phyloP scores from a whole-genome alignment of 2,888 invertebrate genomes.

The Bombylius major region DNA sequence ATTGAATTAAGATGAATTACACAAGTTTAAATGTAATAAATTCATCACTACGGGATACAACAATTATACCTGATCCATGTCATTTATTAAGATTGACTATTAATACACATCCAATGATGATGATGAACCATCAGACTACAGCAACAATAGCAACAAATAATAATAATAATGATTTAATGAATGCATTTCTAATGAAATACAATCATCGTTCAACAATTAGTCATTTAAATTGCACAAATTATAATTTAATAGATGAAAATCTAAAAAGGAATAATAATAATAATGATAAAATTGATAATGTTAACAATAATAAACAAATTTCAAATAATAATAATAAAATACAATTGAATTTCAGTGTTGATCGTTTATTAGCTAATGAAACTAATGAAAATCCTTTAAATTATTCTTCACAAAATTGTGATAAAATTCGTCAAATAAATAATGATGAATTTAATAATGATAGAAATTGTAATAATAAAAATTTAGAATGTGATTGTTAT shows the following conservation, averaged over 20 bases:
- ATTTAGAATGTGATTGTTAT: background rate
- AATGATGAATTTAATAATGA: background rate
- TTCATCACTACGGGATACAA: slow-evolving; percentile 2
- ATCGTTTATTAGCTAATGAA: slow-evolving; percentile 25
- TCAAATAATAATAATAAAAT: slow-evolving; percentile 23
- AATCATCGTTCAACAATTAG: background rate
- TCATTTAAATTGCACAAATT: background rate
- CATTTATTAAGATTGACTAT: slow-evolving; percentile 1
- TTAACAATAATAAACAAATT: background rate
- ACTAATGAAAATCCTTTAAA: background rate
- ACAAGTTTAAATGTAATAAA: slow-evolving; percentile 3
- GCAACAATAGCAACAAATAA: background rate
- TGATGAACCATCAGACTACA: background rate
- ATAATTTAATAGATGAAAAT: background rate
- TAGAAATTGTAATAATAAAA: background rate
- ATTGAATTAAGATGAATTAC: slow-evolving; percentile 5
- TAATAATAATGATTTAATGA: background rate
- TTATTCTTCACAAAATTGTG: background rate
- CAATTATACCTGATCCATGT: slow-evolving; percentile 2
- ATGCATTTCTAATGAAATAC: background rate
- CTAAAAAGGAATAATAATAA: background rate
- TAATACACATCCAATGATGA: background rate
- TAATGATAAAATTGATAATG: background rate
- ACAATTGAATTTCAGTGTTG: slow-evolving; percentile 33
- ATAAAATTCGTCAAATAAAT: background rate